Evolutionary conservation across 2,797 vertebrate species (phyloP).

Genomic region (Taeniopygia guttata): DNA sequence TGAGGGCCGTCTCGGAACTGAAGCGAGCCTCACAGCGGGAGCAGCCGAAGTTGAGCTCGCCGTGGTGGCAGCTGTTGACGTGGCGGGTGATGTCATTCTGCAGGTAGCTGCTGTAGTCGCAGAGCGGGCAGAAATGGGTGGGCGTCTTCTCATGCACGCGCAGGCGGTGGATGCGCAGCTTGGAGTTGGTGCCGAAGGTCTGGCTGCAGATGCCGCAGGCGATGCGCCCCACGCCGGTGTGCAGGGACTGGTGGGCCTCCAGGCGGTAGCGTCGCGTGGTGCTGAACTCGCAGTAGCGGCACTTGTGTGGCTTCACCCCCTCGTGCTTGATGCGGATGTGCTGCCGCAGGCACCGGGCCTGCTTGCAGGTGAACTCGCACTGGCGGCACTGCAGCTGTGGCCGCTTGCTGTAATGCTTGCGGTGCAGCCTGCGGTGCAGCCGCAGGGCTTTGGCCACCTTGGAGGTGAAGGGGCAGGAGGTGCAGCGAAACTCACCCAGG

Average conservation of each 20-base stretch:
- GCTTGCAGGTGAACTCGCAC: conserved; percentile 88
- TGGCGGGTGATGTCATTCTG: conserved; percentile 89
- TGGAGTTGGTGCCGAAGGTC: conserved; percentile 89
- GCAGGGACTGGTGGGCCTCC: conserved; percentile 90
- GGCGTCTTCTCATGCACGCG: conserved; percentile 89
- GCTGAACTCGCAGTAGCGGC: conserved; percentile 87
- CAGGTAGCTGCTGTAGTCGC: conserved; percentile 90
- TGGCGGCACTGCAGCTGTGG: conserved; percentile 77
- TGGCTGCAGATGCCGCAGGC: conserved; percentile 82
- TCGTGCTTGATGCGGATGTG: conserved; percentile 86
- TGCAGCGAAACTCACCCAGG: conserved; percentile 77
- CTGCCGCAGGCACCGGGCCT: conserved; percentile 82
- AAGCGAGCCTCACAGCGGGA: conserved; percentile 84
- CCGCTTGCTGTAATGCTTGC: conserved; percentile 60
- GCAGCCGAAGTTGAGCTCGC: conserved; percentile 81
- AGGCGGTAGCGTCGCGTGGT: conserved; percentile 88
- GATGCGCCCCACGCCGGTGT: conserved; percentile 89
- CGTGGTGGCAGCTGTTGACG: conserved; percentile 86
- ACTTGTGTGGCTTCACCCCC: conserved; percentile 81
- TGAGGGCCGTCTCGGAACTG: conserved; percentile 87
- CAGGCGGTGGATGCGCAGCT: conserved; percentile 86
- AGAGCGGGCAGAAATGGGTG: conserved; percentile 87
- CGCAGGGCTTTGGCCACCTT: conserved; percentile 75
- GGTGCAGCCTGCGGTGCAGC: conserved; percentile 80
- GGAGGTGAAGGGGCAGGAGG: conserved; percentile 80